Evolutionary conservation across 2,113 vertebrate species (phyloP).

Genomic region (Podocnemis expansa): DNA sequence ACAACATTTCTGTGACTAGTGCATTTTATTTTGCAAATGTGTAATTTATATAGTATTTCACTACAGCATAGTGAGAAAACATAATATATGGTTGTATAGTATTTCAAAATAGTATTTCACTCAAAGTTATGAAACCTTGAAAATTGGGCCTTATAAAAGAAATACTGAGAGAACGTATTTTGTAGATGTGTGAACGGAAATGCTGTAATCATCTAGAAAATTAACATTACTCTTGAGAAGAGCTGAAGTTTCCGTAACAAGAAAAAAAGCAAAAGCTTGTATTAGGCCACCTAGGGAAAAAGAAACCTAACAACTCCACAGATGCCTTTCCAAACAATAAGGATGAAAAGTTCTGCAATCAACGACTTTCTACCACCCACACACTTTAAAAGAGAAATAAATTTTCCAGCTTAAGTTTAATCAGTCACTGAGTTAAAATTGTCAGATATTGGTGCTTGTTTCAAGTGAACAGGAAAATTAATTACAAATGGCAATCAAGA

Average conservation of each 20-base stretch:
- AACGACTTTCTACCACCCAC: neutral
- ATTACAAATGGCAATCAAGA: neutral
- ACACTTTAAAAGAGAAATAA: neutral
- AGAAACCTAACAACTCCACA: neutral
- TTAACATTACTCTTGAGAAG: neutral
- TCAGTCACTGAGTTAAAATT: neutral
- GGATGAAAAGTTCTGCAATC: neutral
- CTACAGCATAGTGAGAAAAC: too few relatives aligned
- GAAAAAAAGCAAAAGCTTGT: neutral
- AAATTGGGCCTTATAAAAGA: neutral
- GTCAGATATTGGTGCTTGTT: neutral
- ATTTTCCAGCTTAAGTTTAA: neutral
- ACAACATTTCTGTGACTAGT: neutral
- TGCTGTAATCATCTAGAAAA: neutral
- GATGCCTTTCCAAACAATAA: neutral
- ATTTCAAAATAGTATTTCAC: neutral
- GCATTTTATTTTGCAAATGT: neutral
- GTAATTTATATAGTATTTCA: neutral
- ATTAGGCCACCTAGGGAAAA: neutral
- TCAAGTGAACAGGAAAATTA: neutral
- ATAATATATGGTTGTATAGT: too few relatives aligned
- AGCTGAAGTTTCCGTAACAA: neutral
- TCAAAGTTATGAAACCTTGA: neutral
- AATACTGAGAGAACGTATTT: neutral
- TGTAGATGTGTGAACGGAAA: neutral